Base-by-base conservation (phyloP, 2,888 invertebrate genomes). In the Cordilura impudica region DNA sequence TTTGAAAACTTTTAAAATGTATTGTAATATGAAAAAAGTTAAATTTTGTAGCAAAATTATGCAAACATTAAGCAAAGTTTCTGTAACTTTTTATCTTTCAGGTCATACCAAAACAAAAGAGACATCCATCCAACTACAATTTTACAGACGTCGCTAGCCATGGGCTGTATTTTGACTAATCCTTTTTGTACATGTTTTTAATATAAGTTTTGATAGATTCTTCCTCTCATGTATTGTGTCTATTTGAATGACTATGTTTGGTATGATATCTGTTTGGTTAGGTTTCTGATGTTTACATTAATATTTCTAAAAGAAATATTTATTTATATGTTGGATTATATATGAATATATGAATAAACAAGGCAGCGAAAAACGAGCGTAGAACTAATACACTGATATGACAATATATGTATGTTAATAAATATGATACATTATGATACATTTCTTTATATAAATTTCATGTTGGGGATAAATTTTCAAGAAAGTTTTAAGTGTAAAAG, bases 141-240 rank as follows among this genome's bases (percentile, higher is more conserved):
- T 67, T 39, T 53, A 60, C 47, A 70, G 63, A 63, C 63, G 69
- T 75, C 75, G 69, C 54, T 75, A 31, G 69, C 75, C 69, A 21
- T 35, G 43, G 69, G 75, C 43, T 56, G 47, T 63, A 63, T 71
- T 67, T 75, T 60, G 51, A 65, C 69, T 78, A 78, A 78, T 78
- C 73, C 73, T 70, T 73, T 73, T 69, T 70, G 63, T 54, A 60
- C 69, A 65, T 73, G 78, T 39, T 67, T 61, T 43, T 58, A 56
- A 67, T 78, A 67, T 78, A 69, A 60, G 51, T 65, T 60, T 67
- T 58, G 72, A 43, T 58, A 39, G 66, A 54, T 77, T 63, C 58
- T 72, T 19, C 23, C 35, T 65, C 26, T 8, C 39, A 43, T 45
- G 35, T 39, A n/a, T 39, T n/a, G n/a, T 39, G 35, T 39, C 35